Percentiles rank a stretch among this genome's conserved stretches.
Evolutionary conservation across 2,113 vertebrate species (phyloP).

Genomic region (Corynorhinus townsendii): DNA sequence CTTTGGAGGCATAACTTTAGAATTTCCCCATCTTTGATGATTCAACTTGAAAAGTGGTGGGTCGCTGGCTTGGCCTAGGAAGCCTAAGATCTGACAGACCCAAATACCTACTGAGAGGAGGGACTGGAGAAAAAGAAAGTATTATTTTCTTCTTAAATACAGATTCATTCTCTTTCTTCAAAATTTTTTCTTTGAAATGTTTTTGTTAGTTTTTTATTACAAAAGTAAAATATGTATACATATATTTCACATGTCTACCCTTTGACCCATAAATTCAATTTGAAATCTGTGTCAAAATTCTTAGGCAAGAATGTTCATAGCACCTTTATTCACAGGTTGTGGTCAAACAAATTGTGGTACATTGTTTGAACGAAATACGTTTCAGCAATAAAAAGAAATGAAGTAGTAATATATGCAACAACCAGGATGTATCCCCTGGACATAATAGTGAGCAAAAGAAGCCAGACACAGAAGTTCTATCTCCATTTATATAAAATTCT

Average conservation of each 20-base stretch:
- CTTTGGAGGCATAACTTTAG: not conserved
- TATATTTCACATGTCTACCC: not conserved
- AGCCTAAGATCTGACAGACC: not conserved
- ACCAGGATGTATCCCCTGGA: not conserved
- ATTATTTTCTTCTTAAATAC: not conserved
- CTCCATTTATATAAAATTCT: not conserved
- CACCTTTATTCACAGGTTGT: not conserved
- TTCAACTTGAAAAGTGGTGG: not conserved
- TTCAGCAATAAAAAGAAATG: not conserved
- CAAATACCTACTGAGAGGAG: not conserved
- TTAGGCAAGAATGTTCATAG: not conserved
- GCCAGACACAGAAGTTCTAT: not conserved
- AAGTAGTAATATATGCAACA: not conserved
- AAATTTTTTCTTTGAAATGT: not conserved
- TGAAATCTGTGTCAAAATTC: not conserved
- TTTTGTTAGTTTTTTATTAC: not conserved
- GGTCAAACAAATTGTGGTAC: not conserved
- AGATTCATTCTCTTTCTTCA: not conserved
- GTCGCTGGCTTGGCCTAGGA: not conserved
- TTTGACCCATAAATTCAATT: not conserved
- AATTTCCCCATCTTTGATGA: slow-evolving; percentile 31
- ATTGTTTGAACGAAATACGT: not conserved
- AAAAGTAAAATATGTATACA: not conserved
- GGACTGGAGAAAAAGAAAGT: not conserved
- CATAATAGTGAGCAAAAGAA: not conserved